Percentiles rank a stretch among this genome's conserved stretches.
Conservation (phyloP, 2,888 invertebrate species). For the Aphidius colemani region DNA sequence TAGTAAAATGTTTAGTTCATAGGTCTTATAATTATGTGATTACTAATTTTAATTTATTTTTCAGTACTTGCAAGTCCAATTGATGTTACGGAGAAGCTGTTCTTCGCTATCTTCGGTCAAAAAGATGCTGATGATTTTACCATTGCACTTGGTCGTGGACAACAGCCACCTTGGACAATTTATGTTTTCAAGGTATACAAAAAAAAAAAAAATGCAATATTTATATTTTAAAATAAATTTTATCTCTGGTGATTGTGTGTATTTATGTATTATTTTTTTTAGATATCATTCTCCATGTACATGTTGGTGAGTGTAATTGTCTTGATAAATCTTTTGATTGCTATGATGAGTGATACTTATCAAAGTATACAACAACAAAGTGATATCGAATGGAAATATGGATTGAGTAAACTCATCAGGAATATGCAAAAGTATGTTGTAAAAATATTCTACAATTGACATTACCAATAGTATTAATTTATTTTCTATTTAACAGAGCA, state of each 20-base stretch:
- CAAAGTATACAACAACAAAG: conserved; percentile 90
- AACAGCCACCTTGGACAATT: conserved; percentile 83
- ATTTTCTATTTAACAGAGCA: conserved; percentile 57
- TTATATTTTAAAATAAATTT: background rate
- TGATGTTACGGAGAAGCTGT: conserved; percentile 94
- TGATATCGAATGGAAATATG: conserved; percentile 80
- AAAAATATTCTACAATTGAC: conserved; percentile 1
- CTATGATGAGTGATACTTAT: conserved; percentile 99
- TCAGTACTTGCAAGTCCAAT: conserved; percentile 89
- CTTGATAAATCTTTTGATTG: conserved; percentile 98
- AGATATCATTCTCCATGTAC: conserved; percentile 85
- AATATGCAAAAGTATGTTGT: conserved; percentile 69
- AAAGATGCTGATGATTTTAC: conserved; percentile 74
- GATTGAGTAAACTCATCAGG: conserved; percentile 73
- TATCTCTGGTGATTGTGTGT: background rate
- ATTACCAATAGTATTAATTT: background rate
- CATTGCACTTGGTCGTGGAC: conserved; percentile 48
- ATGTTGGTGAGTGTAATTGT: conserved; percentile 99
- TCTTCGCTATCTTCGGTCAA: conserved; percentile 98
- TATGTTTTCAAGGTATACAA: conserved; percentile 78
- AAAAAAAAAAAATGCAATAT: background rate
- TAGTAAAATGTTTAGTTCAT: background rate
- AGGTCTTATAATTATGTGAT: background rate
- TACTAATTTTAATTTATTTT: conserved; percentile 49
- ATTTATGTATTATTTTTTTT: background rate